phyloP scores from a whole-genome alignment of 1,140 invertebrate species.

The Lordiphosa clarofinis region DNA sequence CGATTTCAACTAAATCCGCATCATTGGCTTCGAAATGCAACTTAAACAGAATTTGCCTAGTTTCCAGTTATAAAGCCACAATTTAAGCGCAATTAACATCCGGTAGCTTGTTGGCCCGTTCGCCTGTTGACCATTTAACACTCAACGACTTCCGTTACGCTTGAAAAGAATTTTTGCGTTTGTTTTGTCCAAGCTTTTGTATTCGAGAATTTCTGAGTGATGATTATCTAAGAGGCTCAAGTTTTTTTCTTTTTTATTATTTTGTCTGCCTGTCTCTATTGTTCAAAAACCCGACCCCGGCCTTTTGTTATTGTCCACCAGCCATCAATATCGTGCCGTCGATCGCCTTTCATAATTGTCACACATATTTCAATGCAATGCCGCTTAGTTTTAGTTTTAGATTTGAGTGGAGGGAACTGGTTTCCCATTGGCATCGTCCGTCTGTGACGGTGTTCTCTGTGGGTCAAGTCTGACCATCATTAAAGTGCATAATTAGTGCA shows the following conservation, averaged over 20 bases:
- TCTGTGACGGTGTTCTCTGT: slow-evolving; percentile 36
- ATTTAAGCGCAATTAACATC: slow-evolving; percentile 36
- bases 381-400: too few relatives aligned
- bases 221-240: slow-evolving; percentile 46
- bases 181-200: slow-evolving; percentile 55
- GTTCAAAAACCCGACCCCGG: neutral
- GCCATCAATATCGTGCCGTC: slow-evolving; percentile 50
- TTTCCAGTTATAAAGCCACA: slow-evolving; percentile 27
- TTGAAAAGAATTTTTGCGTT: slow-evolving; percentile 68
- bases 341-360: slow-evolving; percentile 71
- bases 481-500: slow-evolving; percentile 55
- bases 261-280: neutral
- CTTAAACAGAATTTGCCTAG: too few relatives aligned
- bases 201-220: slow-evolving; percentile 41
- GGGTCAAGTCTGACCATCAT: slow-evolving; percentile 46
- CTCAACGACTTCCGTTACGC: slow-evolving; percentile 67
- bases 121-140: slow-evolving; percentile 62
- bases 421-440: slow-evolving; percentile 9
- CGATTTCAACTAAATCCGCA: too few relatives aligned
- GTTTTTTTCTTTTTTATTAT: slow-evolving; percentile 29
- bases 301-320: slow-evolving; percentile 48
- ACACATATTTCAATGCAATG: slow-evolving; percentile 51
- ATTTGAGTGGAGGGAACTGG: slow-evolving; percentile 22
- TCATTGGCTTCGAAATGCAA: too few relatives aligned
- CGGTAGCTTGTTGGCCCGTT: slow-evolving; percentile 40